A percentile compares a stretch with the other conserved stretches of the same genome.
These are phyloP conservation scores for Anguilla anguilla DNA, from an alignment of 2,797 vertebrate species.

Conservation along the genomic window DNA sequence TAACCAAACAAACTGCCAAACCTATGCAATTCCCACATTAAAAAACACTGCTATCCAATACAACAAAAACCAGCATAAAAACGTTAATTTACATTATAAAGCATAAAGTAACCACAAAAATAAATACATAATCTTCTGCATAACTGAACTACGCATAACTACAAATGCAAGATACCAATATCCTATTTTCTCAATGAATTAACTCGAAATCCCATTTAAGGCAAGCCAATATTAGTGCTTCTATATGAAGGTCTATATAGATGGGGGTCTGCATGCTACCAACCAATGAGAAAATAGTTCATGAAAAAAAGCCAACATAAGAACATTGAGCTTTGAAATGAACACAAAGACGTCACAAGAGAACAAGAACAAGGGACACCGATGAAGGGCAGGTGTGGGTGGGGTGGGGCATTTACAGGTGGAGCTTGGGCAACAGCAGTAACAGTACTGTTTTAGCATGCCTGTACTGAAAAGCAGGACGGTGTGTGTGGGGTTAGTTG, in stretches of 20 bases:
- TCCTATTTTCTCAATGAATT: neutral
- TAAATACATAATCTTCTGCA: neutral
- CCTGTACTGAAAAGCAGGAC: slow-evolving; percentile 18
- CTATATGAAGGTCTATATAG: slow-evolving; percentile 30
- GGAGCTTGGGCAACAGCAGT: slow-evolving; percentile 23
- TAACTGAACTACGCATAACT: neutral
- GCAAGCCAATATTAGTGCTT: slow-evolving; percentile 14
- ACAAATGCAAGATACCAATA: neutral
- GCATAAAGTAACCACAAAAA: neutral
- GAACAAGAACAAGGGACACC: slow-evolving; percentile 29
- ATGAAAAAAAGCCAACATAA: slow-evolving; percentile 20
- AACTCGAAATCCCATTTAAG: neutral
- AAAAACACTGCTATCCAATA: neutral
- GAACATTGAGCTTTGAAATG: slow-evolving; percentile 39
- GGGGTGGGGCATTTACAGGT: slow-evolving; percentile 30
- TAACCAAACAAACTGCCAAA: neutral
- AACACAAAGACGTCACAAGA: slow-evolving; percentile 4
- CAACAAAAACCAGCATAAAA: neutral
- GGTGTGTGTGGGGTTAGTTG: slow-evolving; percentile 34
- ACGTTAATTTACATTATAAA: neutral
- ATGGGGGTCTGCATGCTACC: slow-evolving; percentile 43
- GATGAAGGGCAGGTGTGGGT: slow-evolving; percentile 25
- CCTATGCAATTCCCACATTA: neutral
- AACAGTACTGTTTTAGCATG: slow-evolving; percentile 15
- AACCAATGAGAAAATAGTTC: slow-evolving; percentile 34